Conservation (phyloP, 1,140 invertebrate species). For the Drosophila pandora region DNA sequence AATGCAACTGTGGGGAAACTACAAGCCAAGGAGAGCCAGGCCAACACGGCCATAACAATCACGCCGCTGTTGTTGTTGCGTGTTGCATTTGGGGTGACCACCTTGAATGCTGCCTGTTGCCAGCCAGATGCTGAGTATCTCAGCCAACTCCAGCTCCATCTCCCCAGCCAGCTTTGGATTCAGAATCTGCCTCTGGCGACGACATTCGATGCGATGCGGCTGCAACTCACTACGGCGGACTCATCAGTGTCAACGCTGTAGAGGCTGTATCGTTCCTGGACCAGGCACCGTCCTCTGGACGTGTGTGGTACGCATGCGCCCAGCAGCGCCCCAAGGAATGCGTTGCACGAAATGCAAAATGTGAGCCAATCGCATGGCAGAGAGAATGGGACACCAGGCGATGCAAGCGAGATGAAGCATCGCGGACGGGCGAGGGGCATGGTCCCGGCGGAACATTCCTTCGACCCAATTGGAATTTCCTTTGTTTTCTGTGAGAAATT, state of each 20-base stretch:
- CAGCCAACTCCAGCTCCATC: conserved; percentile 16
- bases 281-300: not conserved
- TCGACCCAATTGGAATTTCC: conserved; percentile 69
- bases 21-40: conserved; percentile 54
- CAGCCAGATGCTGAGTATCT: conserved; percentile 47
- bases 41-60: conserved; percentile 79
- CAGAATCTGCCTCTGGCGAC: conserved; percentile 45
- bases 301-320: conserved; percentile 82
- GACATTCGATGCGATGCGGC: conserved; percentile 25
- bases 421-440: conserved; percentile 17
- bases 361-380: conserved; percentile 73
- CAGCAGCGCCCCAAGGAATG: conserved; percentile 80
- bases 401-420: conserved; percentile 2
- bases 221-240: conserved; percentile 34
- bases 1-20: conserved; percentile 77
- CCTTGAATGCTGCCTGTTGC: conserved; percentile 53
- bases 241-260: conserved; percentile 81
- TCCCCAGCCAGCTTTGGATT: conserved; percentile 7
- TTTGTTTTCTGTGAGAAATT: conserved; percentile 83
- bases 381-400: conserved; percentile 33
- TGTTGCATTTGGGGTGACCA: conserved; percentile 81
- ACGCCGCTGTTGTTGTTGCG: conserved; percentile 78
- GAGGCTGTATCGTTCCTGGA: conserved; percentile 24
- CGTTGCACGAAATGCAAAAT: conserved; percentile 83
- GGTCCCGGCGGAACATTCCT: conserved; percentile 72